Evolutionary conservation across 2,113 vertebrate species (phyloP).

Genomic region (Manacus vitellinus): DNA sequence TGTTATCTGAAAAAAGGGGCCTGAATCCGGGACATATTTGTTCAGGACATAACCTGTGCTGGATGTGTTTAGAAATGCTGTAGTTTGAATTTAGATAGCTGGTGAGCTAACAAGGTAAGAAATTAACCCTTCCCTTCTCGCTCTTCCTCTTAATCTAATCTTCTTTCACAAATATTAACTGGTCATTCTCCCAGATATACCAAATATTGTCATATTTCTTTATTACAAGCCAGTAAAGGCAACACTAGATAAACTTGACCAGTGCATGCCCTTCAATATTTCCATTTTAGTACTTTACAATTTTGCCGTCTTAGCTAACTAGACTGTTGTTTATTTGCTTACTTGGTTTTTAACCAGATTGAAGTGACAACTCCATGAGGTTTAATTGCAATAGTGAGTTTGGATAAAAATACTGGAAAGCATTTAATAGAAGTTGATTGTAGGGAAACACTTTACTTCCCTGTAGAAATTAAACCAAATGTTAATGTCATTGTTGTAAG

Average conservation of each 20-base stretch:
- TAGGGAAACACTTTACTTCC: background rate
- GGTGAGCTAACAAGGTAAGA: background rate
- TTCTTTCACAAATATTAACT: background rate
- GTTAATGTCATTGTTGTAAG: background rate
- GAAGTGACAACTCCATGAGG: background rate
- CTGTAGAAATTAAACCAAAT: background rate
- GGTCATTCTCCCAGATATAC: background rate
- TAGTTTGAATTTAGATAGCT: slow-evolving; percentile 38
- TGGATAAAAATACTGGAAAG: background rate
- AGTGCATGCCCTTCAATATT: background rate
- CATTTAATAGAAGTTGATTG: background rate
- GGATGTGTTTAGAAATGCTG: slow-evolving; percentile 42
- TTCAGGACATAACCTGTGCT: slow-evolving; percentile 57
- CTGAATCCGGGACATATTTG: slow-evolving; percentile 61
- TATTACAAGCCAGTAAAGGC: background rate
- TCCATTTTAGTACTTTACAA: background rate
- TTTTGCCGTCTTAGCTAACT: background rate
- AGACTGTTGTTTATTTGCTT: background rate
- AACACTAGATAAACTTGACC: background rate
- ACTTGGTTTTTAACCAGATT: background rate
- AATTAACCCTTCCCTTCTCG: background rate
- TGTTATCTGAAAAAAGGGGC: slow-evolving; percentile 59
- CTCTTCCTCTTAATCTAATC: background rate
- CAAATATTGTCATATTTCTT: background rate
- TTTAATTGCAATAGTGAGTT: background rate